These are phyloP conservation scores for Pipistrellus nathusii DNA, from an alignment of 2,797 vertebrate genomes.

Conservation along the genomic window DNA sequence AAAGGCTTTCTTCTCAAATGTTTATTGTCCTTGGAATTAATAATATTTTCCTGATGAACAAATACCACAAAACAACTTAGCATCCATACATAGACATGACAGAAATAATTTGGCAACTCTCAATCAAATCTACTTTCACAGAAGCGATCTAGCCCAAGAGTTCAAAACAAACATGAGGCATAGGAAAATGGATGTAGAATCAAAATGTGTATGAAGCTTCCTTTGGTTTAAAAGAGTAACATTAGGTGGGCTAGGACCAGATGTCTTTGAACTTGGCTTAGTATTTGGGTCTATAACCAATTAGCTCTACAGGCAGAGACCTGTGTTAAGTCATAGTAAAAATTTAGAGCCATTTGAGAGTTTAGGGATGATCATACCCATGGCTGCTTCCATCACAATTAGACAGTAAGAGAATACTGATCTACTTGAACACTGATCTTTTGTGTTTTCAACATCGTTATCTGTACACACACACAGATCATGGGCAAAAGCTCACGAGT, in stretches of 20 bases:
- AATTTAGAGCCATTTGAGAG: not conserved
- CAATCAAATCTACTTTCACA: constrained; percentile 14
- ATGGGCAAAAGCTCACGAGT: not conserved
- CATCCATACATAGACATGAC: not conserved
- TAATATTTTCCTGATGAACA: constrained; percentile 41
- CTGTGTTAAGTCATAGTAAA: not conserved
- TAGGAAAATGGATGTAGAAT: not conserved
- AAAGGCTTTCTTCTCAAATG: constrained; percentile 62
- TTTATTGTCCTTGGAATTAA: constrained; percentile 23
- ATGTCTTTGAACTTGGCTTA: constrained; percentile 51
- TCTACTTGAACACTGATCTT: not conserved
- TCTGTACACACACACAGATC: not conserved
- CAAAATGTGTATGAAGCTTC: not conserved
- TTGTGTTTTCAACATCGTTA: not conserved
- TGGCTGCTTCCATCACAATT: too few species aligned
- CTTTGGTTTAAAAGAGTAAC: constrained; percentile 15
- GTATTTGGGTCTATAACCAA: not conserved
- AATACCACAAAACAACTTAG: not conserved
- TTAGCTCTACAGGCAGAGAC: not conserved
- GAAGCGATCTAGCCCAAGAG: not conserved
- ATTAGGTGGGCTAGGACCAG: not conserved
- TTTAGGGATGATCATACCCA: too few species aligned
- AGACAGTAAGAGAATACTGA: too few species aligned
- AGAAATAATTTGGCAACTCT: not conserved
- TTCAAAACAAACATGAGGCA: constrained; percentile 34